A percentile compares a stretch with the other conserved stretches of the same genome.
Conservation (phyloP, 2,113 vertebrate species). For the Planiliza haematocheilus region DNA sequence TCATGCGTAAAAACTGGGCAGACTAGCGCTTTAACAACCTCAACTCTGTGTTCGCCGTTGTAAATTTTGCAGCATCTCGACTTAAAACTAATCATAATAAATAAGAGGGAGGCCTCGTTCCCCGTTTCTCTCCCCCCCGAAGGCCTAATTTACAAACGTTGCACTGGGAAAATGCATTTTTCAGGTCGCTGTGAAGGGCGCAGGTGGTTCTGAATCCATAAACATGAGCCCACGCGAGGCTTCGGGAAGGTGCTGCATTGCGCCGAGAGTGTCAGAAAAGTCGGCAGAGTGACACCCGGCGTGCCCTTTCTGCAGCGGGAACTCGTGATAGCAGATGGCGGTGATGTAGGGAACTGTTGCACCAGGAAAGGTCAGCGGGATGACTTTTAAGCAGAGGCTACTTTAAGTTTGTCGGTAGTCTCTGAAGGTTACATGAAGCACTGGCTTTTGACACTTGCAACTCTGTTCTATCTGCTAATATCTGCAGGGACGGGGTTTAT, state of each 20-base stretch:
- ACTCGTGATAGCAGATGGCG: constrained; percentile 58
- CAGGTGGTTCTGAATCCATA: constrained; percentile 73
- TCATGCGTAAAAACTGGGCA: background rate
- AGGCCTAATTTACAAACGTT: constrained; percentile 52
- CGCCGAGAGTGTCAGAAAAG: constrained; percentile 39
- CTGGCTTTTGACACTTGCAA: constrained; percentile 2
- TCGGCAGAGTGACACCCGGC: constrained; percentile 24
- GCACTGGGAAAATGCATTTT: constrained; percentile 36
- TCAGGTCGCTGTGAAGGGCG: constrained; percentile 58
- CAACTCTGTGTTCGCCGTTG: constrained; percentile 9
- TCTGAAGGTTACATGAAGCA: constrained; percentile 17
- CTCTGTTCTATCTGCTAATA: background rate
- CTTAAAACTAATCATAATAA: background rate
- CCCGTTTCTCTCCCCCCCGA: constrained; percentile 50
- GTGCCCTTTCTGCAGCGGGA: constrained; percentile 38
- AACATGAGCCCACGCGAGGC: constrained; percentile 48
- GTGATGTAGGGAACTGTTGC: constrained; percentile 5
- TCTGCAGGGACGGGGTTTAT: no score
- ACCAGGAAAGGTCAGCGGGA: constrained; percentile 15
- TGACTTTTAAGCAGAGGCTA: background rate
- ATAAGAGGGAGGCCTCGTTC: constrained; percentile 5
- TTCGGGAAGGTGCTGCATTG: constrained; percentile 17
- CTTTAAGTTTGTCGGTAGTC: constrained; percentile 4
- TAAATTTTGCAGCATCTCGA: constrained; percentile 9
- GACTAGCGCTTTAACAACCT: background rate